phyloP scores from a whole-genome alignment of 2,888 invertebrate species.

The Balanococcus diminutus region DNA sequence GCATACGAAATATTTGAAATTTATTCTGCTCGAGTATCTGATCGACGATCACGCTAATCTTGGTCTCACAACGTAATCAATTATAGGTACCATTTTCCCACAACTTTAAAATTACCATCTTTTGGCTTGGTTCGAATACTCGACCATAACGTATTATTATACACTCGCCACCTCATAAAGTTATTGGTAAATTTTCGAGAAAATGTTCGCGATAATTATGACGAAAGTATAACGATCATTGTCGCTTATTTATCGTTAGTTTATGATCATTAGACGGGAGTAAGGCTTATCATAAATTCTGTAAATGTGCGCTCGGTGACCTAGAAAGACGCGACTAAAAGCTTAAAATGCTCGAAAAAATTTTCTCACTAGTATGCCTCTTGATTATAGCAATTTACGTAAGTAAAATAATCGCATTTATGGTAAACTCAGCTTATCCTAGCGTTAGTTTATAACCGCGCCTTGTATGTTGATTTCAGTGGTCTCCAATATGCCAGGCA shows the following conservation, averaged over 20 bases:
- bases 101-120: background rate
- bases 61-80: background rate
- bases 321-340: background rate
- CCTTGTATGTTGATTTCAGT: background rate
- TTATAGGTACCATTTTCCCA: background rate
- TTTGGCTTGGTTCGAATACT: background rate
- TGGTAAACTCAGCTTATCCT: background rate
- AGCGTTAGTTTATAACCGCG: background rate
- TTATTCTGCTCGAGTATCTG: background rate
- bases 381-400: constrained; percentile 1
- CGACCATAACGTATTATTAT: background rate
- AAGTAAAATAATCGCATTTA: background rate
- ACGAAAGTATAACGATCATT: background rate
- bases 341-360: background rate
- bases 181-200: background rate
- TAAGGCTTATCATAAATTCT: background rate
- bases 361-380: background rate
- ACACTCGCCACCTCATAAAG: background rate
- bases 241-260: background rate
- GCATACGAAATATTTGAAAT: background rate
- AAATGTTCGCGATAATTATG: constrained; percentile 7
- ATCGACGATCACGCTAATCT: background rate
- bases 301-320: constrained; percentile 5
- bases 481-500: background rate
- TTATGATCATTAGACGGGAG: background rate